Conservation (phyloP, 2,888 invertebrate genomes). For the Mythimna lalbum region DNA sequence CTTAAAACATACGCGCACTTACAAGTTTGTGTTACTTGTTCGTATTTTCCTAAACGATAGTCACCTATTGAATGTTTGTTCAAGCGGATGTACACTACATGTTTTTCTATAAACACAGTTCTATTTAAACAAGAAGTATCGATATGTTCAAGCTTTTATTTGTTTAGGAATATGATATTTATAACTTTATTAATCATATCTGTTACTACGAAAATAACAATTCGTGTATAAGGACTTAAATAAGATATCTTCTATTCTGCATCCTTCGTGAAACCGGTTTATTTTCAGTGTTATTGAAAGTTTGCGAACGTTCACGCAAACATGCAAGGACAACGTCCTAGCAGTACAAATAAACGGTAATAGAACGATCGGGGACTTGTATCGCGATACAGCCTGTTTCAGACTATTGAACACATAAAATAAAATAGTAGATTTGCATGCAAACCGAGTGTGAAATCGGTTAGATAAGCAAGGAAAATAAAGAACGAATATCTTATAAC, state of each 20-base stretch:
- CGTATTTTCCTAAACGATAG: slow-evolving; percentile 38
- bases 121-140: slow-evolving; percentile 22
- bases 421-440: slow-evolving; percentile 50
- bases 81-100: slow-evolving; percentile 20
- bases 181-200: slow-evolving; percentile 5
- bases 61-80: slow-evolving; percentile 35
- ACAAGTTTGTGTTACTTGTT: slow-evolving; percentile 16
- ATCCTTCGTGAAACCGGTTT: slow-evolving; percentile 30
- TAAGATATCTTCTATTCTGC: slow-evolving; percentile 26
- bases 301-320: slow-evolving; percentile 2
- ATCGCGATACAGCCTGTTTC: slow-evolving; percentile 36
- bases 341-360: slow-evolving; percentile 39
- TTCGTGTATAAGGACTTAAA: slow-evolving; percentile 9
- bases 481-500: slow-evolving; percentile 13
- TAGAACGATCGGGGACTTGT: slow-evolving; percentile 24
- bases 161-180: neutral
- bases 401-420: slow-evolving; percentile 46
- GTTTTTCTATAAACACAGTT: slow-evolving; percentile 33
- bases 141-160: slow-evolving; percentile 24
- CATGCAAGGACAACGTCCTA: slow-evolving; percentile 13
- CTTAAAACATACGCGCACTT: too few relatives aligned
- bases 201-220: slow-evolving; percentile 1
- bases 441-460: slow-evolving; percentile 48
- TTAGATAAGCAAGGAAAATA: slow-evolving; percentile 32
- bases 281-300: slow-evolving; percentile 47